phyloP scores from a whole-genome alignment of 2,888 invertebrate genomes.

The Drepana falcataria region DNA sequence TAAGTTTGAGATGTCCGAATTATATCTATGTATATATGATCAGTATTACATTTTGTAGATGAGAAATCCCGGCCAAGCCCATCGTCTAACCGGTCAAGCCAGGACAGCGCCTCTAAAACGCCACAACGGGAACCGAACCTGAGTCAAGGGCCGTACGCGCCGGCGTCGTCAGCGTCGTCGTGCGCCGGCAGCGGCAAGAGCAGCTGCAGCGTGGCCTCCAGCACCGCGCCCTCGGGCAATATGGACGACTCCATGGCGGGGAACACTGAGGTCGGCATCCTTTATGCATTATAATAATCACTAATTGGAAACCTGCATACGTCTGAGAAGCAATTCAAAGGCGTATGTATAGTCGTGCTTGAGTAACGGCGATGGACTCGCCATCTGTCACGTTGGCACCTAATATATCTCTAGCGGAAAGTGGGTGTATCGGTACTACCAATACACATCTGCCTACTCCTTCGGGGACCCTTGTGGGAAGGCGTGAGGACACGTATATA shows the following conservation, averaged over 20 bases:
- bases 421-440: too few species aligned
- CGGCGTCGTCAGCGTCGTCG: slow-evolving; percentile 45
- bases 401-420: too few species aligned
- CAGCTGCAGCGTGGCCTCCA: slow-evolving; percentile 54
- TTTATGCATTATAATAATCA: too few species aligned
- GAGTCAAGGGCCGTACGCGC: slow-evolving; percentile 67
- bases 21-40: neutral
- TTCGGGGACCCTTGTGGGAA: too few species aligned
- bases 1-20: too few species aligned
- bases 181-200: slow-evolving; percentile 48
- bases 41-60: slow-evolving; percentile 31
- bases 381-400: too few species aligned
- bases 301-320: too few species aligned
- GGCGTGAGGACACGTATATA: too few species aligned
- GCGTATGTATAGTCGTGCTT: too few species aligned
- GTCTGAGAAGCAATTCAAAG: too few species aligned
- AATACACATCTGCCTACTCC: too few species aligned
- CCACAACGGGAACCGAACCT: slow-evolving; percentile 56
- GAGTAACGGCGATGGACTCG: too few species aligned
- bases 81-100: slow-evolving; percentile 67
- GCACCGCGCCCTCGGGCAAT: slow-evolving; percentile 35
- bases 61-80: slow-evolving; percentile 76
- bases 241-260: slow-evolving; percentile 56
- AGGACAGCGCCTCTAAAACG: slow-evolving; percentile 67
- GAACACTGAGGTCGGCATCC: slow-evolving; percentile 45